Percentiles rank a stretch among this genome's conserved stretches.
phyloP scores from a whole-genome alignment of 2,888 invertebrate species.

The Campoplex nolae region DNA sequence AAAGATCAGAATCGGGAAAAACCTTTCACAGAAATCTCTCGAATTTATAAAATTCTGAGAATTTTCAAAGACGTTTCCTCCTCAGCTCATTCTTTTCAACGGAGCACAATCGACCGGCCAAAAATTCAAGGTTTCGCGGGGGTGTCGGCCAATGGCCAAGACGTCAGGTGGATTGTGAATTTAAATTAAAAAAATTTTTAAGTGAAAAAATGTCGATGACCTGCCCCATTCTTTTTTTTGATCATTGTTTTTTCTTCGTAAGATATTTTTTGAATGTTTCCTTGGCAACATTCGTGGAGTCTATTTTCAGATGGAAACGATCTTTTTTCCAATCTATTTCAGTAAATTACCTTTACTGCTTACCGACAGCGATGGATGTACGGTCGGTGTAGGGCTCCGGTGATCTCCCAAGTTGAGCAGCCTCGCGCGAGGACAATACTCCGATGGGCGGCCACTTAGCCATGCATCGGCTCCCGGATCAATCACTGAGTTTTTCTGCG shows the following conservation, averaged over 20 bases:
- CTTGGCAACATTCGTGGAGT: not conserved
- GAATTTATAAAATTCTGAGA: not conserved
- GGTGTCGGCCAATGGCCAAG: slow-evolving; percentile 33
- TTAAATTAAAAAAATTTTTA: not conserved
- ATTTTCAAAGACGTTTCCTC: not conserved
- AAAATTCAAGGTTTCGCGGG: slow-evolving; percentile 42
- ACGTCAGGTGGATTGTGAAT: slow-evolving; percentile 10
- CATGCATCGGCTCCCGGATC: too few species aligned
- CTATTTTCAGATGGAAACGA: not conserved
- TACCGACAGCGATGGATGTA: too few species aligned
- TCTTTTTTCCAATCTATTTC: not conserved
- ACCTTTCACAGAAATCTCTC: not conserved
- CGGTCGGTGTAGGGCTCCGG: too few species aligned
- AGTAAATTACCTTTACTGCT: not conserved
- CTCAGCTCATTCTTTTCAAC: not conserved
- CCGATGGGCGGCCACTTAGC: too few species aligned
- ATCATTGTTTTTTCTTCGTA: not conserved
- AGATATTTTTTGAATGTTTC: not conserved
- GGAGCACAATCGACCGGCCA: not conserved
- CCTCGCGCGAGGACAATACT: too few species aligned
- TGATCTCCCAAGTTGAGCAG: too few species aligned
- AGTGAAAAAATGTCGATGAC: slow-evolving; percentile 58
- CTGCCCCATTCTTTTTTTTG: slow-evolving; percentile 7
- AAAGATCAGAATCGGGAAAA: not conserved
- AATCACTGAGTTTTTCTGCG: too few species aligned